Evolutionary conservation across 2,113 vertebrate species (phyloP).

Genomic region (Hemiscyllium ocellatum): DNA sequence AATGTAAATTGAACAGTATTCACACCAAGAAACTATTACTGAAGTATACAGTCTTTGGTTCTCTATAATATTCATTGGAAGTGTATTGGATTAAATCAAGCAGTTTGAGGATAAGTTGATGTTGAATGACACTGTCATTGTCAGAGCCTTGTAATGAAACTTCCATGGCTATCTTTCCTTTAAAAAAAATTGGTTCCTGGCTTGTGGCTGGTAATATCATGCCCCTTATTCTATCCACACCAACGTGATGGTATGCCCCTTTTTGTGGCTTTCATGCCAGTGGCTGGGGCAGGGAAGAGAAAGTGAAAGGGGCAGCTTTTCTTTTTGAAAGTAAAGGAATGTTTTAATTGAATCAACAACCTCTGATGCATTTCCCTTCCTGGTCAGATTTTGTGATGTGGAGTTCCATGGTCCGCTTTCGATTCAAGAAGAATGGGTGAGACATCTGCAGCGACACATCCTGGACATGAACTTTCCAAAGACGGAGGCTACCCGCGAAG

Average conservation of each 20-base stretch:
- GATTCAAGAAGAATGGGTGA: conserved; percentile 91
- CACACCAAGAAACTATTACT: background rate
- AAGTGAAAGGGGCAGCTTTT: background rate
- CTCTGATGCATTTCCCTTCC: background rate
- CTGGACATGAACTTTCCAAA: conserved; percentile 89
- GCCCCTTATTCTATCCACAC: background rate
- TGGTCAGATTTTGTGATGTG: conserved; percentile 83
- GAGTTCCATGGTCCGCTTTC: conserved; percentile 90
- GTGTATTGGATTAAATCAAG: background rate
- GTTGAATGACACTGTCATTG: background rate
- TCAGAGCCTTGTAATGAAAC: background rate
- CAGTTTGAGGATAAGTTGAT: background rate
- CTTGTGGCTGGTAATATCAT: too few relatives aligned
- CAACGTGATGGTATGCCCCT: background rate
- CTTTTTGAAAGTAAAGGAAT: background rate
- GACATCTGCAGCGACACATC: conserved; percentile 91
- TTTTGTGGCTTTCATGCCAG: background rate
- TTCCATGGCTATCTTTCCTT: background rate
- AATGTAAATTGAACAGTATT: background rate
- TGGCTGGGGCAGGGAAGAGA: background rate
- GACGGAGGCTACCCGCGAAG: conserved; percentile 54
- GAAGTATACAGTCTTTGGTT: background rate
- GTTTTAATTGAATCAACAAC: background rate
- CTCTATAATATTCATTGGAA: background rate
- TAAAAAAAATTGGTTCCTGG: background rate